Conservation (phyloP, 2,888 invertebrate genomes). For the Hypomecis atomaria region DNA sequence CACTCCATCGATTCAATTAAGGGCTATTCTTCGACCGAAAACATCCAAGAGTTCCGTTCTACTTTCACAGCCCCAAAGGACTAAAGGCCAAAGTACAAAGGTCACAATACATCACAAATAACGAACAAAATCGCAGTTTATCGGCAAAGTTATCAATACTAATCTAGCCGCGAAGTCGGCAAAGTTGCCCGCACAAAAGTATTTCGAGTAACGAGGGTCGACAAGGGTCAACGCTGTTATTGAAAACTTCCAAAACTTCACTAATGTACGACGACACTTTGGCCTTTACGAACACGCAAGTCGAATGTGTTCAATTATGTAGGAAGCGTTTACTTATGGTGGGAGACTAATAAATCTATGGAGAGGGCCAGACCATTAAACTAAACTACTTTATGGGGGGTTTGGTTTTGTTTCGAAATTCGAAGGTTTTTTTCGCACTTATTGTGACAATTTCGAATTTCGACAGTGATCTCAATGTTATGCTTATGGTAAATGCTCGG, state of each 20-base stretch:
- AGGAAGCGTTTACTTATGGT: too few relatives aligned
- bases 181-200: constrained; percentile 18
- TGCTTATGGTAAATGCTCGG: too few relatives aligned
- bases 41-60: background rate
- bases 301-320: constrained; percentile 14
- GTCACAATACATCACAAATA: constrained; percentile 12
- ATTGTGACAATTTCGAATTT: too few relatives aligned
- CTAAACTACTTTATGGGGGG: too few relatives aligned
- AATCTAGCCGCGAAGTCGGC: constrained; percentile 20
- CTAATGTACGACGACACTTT: constrained; percentile 20
- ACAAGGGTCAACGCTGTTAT: constrained; percentile 31
- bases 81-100: constrained; percentile 3
- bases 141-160: constrained; percentile 30
- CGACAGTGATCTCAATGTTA: too few relatives aligned
- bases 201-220: constrained; percentile 26
- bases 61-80: background rate
- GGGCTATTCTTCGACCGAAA: background rate
- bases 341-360: too few relatives aligned
- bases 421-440: too few relatives aligned
- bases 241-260: constrained; percentile 29
- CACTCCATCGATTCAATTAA: background rate
- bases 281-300: constrained; percentile 11
- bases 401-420: too few relatives aligned
- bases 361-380: too few relatives aligned
- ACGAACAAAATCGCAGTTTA: constrained; percentile 15